These are phyloP conservation scores for Cervus canadensis DNA, from an alignment of 2,113 vertebrate genomes.

Conservation along the genomic window DNA sequence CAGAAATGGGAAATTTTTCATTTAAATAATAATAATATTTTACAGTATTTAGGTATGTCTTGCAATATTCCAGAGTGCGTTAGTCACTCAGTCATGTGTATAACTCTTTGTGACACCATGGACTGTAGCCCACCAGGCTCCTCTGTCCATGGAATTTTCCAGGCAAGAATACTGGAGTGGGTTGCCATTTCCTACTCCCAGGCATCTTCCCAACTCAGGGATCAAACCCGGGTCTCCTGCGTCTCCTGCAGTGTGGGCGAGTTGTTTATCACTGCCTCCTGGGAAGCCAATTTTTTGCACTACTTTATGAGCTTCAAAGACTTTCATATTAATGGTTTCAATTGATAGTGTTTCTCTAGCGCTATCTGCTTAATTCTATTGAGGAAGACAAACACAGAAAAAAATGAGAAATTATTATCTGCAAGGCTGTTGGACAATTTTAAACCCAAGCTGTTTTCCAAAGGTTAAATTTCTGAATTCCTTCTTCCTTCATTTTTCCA, in stretches of 20 bases:
- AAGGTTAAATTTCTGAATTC: slow-evolving; percentile 34
- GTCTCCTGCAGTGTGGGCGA: not conserved
- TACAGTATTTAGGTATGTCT: not conserved
- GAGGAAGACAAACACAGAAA: not conserved
- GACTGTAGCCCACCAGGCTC: not conserved
- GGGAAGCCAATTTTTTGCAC: not conserved
- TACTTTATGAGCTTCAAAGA: not conserved
- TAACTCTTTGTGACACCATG: not conserved
- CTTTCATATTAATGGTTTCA: not conserved
- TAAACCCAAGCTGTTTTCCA: slow-evolving; percentile 3
- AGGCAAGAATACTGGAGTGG: not conserved
- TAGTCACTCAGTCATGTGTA: not conserved
- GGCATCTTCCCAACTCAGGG: not conserved
- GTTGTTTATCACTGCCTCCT: not conserved
- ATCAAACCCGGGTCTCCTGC: not conserved
- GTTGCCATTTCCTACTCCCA: not conserved
- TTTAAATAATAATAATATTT: not conserved
- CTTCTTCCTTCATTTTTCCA: not conserved
- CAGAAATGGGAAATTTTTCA: not conserved
- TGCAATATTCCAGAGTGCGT: not conserved
- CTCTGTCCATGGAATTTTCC: not conserved
- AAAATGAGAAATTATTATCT: slow-evolving; percentile 16
- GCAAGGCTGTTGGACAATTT: not conserved
- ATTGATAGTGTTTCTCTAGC: not conserved
- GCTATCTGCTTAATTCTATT: slow-evolving; percentile 1